A percentile compares a stretch with the other conserved stretches of the same genome.
phyloP scores from a whole-genome alignment of 2,797 vertebrate genomes.

The Pelobates cultripes region DNA sequence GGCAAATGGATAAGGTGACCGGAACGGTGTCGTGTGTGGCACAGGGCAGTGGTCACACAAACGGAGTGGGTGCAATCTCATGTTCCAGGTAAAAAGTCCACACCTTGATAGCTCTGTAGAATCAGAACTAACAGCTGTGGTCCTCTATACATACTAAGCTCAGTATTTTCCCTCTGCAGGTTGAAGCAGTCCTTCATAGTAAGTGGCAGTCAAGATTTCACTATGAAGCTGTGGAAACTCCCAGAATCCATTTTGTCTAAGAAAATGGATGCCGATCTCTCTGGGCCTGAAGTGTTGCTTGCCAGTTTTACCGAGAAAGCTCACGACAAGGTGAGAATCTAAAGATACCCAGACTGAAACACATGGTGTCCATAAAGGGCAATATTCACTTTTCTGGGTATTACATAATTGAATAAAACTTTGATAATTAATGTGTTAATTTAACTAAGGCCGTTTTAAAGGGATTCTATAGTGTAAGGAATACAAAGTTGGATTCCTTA shows the following conservation, averaged over 20 bases:
- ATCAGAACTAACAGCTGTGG: too few relatives aligned
- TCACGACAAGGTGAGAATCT: slow-evolving; percentile 81
- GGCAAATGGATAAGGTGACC: slow-evolving; percentile 78
- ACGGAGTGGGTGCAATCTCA: slow-evolving; percentile 82
- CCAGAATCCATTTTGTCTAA: slow-evolving; percentile 69
- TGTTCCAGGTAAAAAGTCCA: slow-evolving; percentile 84
- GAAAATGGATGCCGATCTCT: slow-evolving; percentile 33
- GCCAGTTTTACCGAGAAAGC: slow-evolving; percentile 82
- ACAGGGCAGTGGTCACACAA: slow-evolving; percentile 82
- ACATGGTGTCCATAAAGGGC: background rate
- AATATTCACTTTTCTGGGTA: too few relatives aligned
- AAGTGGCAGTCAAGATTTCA: slow-evolving; percentile 94
- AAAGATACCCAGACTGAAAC: too few relatives aligned
- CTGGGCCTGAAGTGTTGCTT: slow-evolving; percentile 65
- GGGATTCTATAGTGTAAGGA: too few relatives aligned
- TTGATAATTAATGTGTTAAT: too few relatives aligned
- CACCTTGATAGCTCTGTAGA: too few relatives aligned
- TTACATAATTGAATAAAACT: too few relatives aligned
- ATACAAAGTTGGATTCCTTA: too few relatives aligned
- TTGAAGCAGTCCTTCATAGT: slow-evolving; percentile 86
- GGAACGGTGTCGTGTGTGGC: slow-evolving; percentile 83
- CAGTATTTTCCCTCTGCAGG: slow-evolving; percentile 53
- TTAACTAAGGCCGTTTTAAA: too few relatives aligned
- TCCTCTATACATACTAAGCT: too few relatives aligned
- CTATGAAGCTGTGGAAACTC: slow-evolving; percentile 91